phyloP scores from a whole-genome alignment of 92 coral and sea anemone species.

The Zoanthus gigantus region DNA sequence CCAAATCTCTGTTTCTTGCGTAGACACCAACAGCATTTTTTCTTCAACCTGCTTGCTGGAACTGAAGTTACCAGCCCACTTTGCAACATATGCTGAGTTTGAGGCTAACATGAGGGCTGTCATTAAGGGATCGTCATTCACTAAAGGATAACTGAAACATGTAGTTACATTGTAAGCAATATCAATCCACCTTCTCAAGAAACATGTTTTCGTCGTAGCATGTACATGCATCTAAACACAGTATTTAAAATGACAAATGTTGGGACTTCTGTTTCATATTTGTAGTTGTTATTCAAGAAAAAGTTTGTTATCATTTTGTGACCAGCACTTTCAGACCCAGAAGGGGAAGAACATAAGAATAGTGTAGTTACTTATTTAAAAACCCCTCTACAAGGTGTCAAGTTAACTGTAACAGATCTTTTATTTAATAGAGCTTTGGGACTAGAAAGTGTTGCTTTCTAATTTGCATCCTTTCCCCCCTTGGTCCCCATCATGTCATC shows the following conservation, averaged over 20 bases:
- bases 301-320: slow-evolving; percentile 34
- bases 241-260: slow-evolving; percentile 31
- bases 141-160: slow-evolving; percentile 41
- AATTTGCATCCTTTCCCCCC: slow-evolving; percentile 38
- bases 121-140: slow-evolving; percentile 55
- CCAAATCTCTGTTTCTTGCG: slow-evolving; percentile 21
- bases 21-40: slow-evolving; percentile 39
- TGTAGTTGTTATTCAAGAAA: slow-evolving; percentile 28
- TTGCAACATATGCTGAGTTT: slow-evolving; percentile 47
- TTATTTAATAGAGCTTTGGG: slow-evolving; percentile 29
- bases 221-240: slow-evolving; percentile 29
- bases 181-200: slow-evolving; percentile 32
- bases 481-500: slow-evolving; percentile 27
- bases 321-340: slow-evolving; percentile 38
- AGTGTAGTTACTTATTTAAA: slow-evolving; percentile 19
- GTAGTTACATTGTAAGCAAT: slow-evolving; percentile 37
- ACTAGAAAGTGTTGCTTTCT: slow-evolving; percentile 32
- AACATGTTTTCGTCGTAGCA: slow-evolving; percentile 32
- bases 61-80: slow-evolving; percentile 54
- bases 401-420: slow-evolving; percentile 24
- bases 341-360: slow-evolving; percentile 31
- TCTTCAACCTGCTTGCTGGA: slow-evolving; percentile 59
- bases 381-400: slow-evolving; percentile 14
- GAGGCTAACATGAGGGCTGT: slow-evolving; percentile 58
- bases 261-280: slow-evolving; percentile 25